Percentiles rank a stretch among this genome's conserved stretches.
phyloP scores from a whole-genome alignment of 1,140 invertebrate genomes.

The Nephila pilipes region DNA sequence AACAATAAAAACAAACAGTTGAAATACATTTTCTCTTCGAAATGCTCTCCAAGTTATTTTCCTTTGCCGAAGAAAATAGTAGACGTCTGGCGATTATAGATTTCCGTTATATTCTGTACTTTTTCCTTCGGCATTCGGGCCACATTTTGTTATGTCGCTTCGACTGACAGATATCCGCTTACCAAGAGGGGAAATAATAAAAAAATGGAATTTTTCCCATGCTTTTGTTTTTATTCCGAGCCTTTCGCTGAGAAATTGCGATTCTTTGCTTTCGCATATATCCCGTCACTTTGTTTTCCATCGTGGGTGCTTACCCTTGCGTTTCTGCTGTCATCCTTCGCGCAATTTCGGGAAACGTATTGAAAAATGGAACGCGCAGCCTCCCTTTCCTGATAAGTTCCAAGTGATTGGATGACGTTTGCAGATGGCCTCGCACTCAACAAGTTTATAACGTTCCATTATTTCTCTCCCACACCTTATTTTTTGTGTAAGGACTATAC shows the following conservation, averaged over 20 bases:
- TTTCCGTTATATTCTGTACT: constrained; percentile 58
- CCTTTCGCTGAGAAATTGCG: constrained; percentile 34
- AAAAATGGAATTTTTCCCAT: constrained; percentile 14
- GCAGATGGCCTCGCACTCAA: background rate
- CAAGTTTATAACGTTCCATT: background rate
- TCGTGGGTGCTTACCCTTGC: constrained; percentile 16
- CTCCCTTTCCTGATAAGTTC: background rate
- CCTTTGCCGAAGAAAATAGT: constrained; percentile 41
- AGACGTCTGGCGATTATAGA: constrained; percentile 63
- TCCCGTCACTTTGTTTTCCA: constrained; percentile 37
- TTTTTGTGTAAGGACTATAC: background rate
- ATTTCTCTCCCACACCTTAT: background rate
- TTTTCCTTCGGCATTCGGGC: constrained; percentile 14
- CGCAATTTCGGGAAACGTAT: background rate
- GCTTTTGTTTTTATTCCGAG: background rate
- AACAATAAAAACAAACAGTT: constrained; percentile 52
- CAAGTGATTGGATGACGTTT: background rate
- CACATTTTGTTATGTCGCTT: constrained; percentile 52
- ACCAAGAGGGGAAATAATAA: background rate
- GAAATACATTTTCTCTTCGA: constrained; percentile 52
- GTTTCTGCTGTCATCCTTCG: background rate
- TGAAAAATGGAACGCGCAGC: background rate
- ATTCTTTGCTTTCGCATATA: constrained; percentile 28
- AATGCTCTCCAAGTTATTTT: constrained; percentile 57
- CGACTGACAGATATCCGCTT: constrained; percentile 63